Evolutionary conservation across 37 sponge, comb jelly and placozoan genomes (phyloP), one percentile per base, ranked within the genome.

Genomic region (Beroe forskalii): DNA sequence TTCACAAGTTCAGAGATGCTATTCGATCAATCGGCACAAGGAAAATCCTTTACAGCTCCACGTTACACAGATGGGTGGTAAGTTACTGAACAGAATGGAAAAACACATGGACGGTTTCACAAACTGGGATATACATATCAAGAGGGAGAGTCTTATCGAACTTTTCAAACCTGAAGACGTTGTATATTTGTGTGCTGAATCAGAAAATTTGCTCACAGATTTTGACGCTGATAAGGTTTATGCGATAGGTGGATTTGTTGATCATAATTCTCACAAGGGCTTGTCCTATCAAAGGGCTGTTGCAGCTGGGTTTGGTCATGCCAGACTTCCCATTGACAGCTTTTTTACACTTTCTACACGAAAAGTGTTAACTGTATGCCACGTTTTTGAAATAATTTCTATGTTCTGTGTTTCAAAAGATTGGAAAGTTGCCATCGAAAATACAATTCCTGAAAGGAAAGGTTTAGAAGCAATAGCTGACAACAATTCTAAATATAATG

Each of bases 191-290:
- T 80, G 86, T 80, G 86, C 86, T 42, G 86, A 80, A 25, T 80
- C 86, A 25, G 86, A 80, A 43, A 80, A 80, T 43, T 44, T 44
- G 44, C 40, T 80, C 8, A 19, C 86, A 25, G 28, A 32, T 6
- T 80, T 80, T 80, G 86, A 80, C 35, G 55, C 27, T 42, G 35
- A 37, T 27, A 80, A 80, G 42, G 35, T 42, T 42, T 80, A 80
- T 80, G 86, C 48, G 1, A 80, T 80, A 12, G 86, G 86, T 8
- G 86, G 86, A 28, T 80, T 80, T 80, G 86, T 80, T n/a, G 86
- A 80, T 80, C 86, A 80, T 25, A 80, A 80, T 43, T 8, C 86
- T 43, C 86, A 80, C 30, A 80, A 80, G 31, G 86, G 86, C 14
- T 27, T 80, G 6, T 32, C 86, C 0, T 80, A 80, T 43, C 38